Percentiles rank a stretch among this genome's conserved stretches.
phyloP scores from a whole-genome alignment of 2,797 vertebrate species.

The Limnodromus scolopaceus region DNA sequence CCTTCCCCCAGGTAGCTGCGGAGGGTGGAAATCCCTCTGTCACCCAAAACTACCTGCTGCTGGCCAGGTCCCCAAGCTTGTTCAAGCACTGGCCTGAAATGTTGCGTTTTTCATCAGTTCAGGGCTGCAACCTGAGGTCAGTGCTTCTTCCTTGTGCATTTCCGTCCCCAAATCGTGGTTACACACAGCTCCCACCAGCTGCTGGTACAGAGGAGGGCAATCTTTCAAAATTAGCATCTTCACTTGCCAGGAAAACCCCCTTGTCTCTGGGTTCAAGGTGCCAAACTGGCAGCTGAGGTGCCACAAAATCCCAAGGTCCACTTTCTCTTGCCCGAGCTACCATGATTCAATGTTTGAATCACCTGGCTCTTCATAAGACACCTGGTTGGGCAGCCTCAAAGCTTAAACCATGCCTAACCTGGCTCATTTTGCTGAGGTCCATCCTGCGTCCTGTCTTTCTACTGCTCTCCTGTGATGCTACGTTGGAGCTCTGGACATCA shows the following conservation, averaged over 20 bases:
- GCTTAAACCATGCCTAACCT: neutral
- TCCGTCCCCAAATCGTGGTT: rapidly evolving
- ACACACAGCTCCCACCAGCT: neutral
- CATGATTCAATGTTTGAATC: neutral
- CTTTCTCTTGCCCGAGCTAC: neutral
- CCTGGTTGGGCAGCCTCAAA: neutral
- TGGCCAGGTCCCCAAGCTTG: neutral
- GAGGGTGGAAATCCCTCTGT: neutral
- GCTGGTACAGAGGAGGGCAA: neutral
- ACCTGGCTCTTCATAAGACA: neutral
- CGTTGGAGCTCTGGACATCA: neutral
- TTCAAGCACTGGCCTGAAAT: neutral
- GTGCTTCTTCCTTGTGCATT: neutral
- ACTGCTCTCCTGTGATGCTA: neutral
- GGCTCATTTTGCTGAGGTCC: neutral
- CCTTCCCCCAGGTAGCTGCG: neutral
- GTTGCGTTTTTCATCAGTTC: neutral
- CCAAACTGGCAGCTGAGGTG: neutral
- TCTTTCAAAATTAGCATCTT: neutral
- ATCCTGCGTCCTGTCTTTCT: neutral
- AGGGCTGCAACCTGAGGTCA: neutral
- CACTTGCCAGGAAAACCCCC: neutral
- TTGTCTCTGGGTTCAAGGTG: neutral
- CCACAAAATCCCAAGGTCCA: neutral
- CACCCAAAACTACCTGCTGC: neutral